These are phyloP conservation scores for Chamaedrilus cognettii DNA, from an alignment of 2,888 invertebrate genomes.

Conservation along the genomic window DNA sequence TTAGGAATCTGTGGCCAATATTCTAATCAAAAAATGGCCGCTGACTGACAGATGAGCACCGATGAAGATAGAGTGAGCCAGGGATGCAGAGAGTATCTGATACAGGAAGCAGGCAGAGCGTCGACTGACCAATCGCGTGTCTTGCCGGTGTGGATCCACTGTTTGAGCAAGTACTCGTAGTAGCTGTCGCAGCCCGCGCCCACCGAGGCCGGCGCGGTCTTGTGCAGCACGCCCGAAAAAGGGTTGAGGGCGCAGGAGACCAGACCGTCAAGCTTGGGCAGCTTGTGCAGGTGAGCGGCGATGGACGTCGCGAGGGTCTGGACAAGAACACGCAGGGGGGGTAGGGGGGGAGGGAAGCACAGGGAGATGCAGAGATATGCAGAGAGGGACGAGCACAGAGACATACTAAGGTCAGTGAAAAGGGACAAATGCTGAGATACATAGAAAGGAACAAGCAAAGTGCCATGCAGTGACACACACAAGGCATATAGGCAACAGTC, in stretches of 20 bases:
- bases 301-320: conserved; percentile 66
- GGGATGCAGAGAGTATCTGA: not conserved
- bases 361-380: too few species aligned
- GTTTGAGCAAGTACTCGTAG: conserved; percentile 97
- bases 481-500: too few species aligned
- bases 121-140: conserved; percentile 56
- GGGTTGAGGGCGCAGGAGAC: conserved; percentile 98
- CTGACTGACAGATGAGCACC: too few species aligned
- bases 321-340: not conserved
- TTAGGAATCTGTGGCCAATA: too few species aligned
- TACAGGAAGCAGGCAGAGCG: not conserved
- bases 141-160: conserved; percentile 97
- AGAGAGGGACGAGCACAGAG: too few species aligned
- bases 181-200: conserved; percentile 98
- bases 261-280: conserved; percentile 80
- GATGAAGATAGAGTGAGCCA: not conserved
- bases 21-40: too few species aligned
- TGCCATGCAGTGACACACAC: too few species aligned
- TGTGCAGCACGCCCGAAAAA: conserved; percentile 80
- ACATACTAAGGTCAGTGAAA: too few species aligned
- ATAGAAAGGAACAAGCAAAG: too few species aligned
- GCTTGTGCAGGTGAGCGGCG: conserved; percentile 69
- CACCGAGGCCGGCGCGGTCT: conserved; percentile 86
- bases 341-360: not conserved
- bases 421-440: too few species aligned